phyloP scores from a whole-genome alignment of 37 sponge, comb jelly and placozoan genomes.

The Cliona cf. orientalis region DNA sequence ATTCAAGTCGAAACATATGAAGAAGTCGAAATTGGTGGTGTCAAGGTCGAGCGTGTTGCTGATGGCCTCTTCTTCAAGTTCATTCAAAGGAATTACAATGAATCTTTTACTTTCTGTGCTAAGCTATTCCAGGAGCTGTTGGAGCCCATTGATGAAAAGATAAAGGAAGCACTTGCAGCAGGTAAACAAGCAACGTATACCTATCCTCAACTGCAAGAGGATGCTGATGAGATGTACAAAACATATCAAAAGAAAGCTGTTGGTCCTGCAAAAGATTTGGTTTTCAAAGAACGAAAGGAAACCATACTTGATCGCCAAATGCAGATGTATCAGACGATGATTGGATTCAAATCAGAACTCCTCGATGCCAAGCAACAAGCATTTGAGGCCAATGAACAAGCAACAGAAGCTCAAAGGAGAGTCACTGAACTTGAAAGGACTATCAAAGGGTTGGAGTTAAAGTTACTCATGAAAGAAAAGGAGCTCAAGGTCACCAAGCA shows the following conservation, averaged over 20 bases:
- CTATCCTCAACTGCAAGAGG: conserved; percentile 9
- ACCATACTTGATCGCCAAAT: too few relatives aligned
- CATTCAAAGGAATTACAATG: conserved; percentile 11
- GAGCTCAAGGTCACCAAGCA: too few relatives aligned
- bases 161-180: not conserved
- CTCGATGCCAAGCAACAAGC: too few relatives aligned
- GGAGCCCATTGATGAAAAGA: not conserved
- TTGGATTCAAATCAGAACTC: too few relatives aligned
- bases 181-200: too few relatives aligned
- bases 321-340: too few relatives aligned
- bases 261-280: conserved; percentile 54
- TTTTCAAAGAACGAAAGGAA: conserved; percentile 14
- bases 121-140: conserved; percentile 18
- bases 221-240: not conserved
- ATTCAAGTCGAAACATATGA: not conserved
- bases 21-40: not conserved
- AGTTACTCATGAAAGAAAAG: too few relatives aligned
- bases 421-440: too few relatives aligned
- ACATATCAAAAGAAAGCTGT: conserved; percentile 19
- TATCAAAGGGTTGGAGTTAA: too few relatives aligned
- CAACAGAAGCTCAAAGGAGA: too few relatives aligned
- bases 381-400: too few relatives aligned
- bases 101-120: not conserved
- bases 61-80: conserved; percentile 32
- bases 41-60: not conserved